Base-by-base conservation (phyloP, 2,888 invertebrate genomes). In the Zhengitettix transpicula region DNA sequence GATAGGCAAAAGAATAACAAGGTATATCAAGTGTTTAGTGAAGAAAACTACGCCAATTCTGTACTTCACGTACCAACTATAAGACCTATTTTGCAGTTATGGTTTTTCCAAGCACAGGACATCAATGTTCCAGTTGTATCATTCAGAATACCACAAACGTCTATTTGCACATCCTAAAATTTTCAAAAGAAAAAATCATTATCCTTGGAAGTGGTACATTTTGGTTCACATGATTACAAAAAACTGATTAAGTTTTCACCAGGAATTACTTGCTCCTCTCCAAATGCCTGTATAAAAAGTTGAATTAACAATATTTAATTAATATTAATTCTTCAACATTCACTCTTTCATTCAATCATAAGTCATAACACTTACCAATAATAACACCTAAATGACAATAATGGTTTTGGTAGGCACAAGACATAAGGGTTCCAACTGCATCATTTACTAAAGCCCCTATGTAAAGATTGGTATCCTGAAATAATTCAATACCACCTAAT, bases 91-190 rank as follows among this genome's bases (percentile, higher is more conserved):
- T 85, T 84, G 78, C 92, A 92, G 73, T 89, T 84, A 72, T 83
- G 87, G 76, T 96, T 93, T 78, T 90, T 90, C 87, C 94, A 95
- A 69, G 97, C 97, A 77, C 96, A 96, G 62, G 97, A 94, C 94
- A 98, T 97, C 70, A 98, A 79, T 55, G 96, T 94, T 63, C 97
- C 97, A 62, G 95, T 95, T 58, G 97, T 98, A 75, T 98, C 97
- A 74, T 97, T 97, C 69, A 98, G 81, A 69, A 98, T 87, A 68
- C 94, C 97, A 73, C 90, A 89, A 65, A 97, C 87, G 72, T 92
- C 87, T 71, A 97, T 93, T 74, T 89, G 84, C 65, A 94, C 85
- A 72, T 92, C 91, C 88, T 89, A 77, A 61, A 75, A 12, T n/a
- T 40, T 40, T 28, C 28, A 40, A 55, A 40, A 28, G 28, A 28